Conservation (phyloP, 2,888 invertebrate genomes). For the Tipula vernalis region DNA sequence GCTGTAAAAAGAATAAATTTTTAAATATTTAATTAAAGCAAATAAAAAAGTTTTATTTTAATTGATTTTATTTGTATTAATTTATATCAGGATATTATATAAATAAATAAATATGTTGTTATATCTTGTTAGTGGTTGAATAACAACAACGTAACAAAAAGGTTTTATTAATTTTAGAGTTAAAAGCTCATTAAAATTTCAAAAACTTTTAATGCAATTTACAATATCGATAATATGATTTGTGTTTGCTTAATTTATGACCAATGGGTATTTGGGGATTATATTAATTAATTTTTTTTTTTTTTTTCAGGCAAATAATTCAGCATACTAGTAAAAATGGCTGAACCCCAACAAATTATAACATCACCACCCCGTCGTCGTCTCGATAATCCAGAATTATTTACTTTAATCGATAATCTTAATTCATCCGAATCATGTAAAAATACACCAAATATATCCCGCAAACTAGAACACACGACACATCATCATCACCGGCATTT, state of each 20-base stretch:
- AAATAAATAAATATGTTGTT: background rate
- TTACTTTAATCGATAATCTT: slow-evolving; percentile 8
- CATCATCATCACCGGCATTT: slow-evolving; percentile 14
- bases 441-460: slow-evolving; percentile 18
- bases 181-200: background rate
- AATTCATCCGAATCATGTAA: slow-evolving; percentile 18
- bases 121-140: background rate
- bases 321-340: slow-evolving; percentile 14
- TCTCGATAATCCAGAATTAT: slow-evolving; percentile 13
- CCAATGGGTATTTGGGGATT: background rate
- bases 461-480: slow-evolving; percentile 16
- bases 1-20: background rate
- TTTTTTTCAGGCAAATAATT: background rate
- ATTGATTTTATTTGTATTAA: background rate
- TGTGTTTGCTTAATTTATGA: background rate
- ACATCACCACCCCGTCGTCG: slow-evolving; percentile 17
- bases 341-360: slow-evolving; percentile 17
- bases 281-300: background rate
- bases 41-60: background rate
- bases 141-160: background rate
- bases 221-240: background rate
- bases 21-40: background rate
- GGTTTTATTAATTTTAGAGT: background rate
- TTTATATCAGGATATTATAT: background rate
- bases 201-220: background rate